Base-by-base conservation (phyloP, 2,113 vertebrate species). In the Pangasianodon gigas region DNA sequence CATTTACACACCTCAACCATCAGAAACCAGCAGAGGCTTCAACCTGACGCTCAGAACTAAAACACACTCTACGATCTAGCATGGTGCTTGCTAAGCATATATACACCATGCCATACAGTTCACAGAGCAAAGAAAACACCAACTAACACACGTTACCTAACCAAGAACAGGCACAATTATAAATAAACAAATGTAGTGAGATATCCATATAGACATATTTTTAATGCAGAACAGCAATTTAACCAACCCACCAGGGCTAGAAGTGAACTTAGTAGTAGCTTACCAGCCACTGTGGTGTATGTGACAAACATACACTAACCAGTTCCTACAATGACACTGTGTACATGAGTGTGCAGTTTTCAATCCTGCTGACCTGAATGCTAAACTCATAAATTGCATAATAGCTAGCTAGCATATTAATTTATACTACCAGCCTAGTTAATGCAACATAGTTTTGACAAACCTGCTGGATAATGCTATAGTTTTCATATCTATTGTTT, bases 1-100 rank as follows among this genome's bases (percentile, higher is more conserved):
- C 82, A 87, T 89, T 69, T 91, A 91, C 83, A 79, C 88, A 91
- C 74, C 84, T 90, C 67, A 85, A 88, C 87, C 87, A 86, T 60
- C 84, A 86, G 77, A 82, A 81, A 84, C 80, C 71, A 80, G 54
- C 75, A 54, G 69, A 86, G 85, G 56, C 83, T 71, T 58, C 46
- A 52, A 89, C 84, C 75, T 91, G 77, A 86, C 69, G 4, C 62
- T 89, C 65, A 83, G 60, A 80, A 77, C 32, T 89, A 91, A 93
- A 89, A 85, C 91, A 93, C 92, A 91, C n/a, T 90, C 29, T 69
- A 81, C 80, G 58, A 58, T 18, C 69, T 67, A 83, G 26, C 74
- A 41, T 90, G n/a, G 83, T 74, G 88, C 79, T 46, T 37, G 89
- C 75, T 67, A 88, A 79, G 80, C 51, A 90, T 24, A 84, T 46